Evolutionary conservation across 2,888 invertebrate genomes (phyloP), one percentile per base, ranked within the genome.

Genomic region (Stramonita haemastoma): DNA sequence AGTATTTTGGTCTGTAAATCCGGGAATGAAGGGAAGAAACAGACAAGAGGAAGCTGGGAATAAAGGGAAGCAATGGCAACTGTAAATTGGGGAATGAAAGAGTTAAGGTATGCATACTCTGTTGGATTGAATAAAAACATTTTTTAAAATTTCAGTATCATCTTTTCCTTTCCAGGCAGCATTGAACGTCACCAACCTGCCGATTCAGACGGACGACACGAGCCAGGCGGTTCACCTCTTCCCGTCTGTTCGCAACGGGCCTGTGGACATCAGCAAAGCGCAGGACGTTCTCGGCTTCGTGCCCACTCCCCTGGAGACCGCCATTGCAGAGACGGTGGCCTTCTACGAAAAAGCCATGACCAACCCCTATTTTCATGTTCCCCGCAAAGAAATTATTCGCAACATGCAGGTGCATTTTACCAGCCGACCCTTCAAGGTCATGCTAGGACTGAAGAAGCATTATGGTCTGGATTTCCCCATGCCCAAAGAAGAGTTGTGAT

Each of bases 161-260:
- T 29, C 13, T 34, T 34, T 34, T 32, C 15, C 60, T 0, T 84
- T 84, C 8, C 85, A 89, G 89, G 89, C 84, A 22, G 88, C 77
- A 32, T 89, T 91, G n/a, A 92, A 91, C 83, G 70, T 92, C 26
- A 90, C 89, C 32, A 83, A 92, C 79, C 70, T 92, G 26, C 88
- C 91, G 46, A 93, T 94, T 22, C 29, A 70, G 60, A 88, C 91
- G n/a, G 93, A 93, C 86, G 87, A 91, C 6, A 90, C 90, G 19
- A 90, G 91, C 0, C 91, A 93, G 19, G 93, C 94, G 0, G 94
- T 96, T 84, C 94, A 94, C 91, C 91, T 96, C 5, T 96, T 95
- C 91, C 96, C 96, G 0, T 96, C 96, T 0, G 96, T 96, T 0
- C 94, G 93, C 32, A 91, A 94, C 46, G 96, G 96, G 5, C 94